These are phyloP conservation scores for Symphodus melops DNA, from an alignment of 2,113 vertebrate species.

Conservation along the genomic window DNA sequence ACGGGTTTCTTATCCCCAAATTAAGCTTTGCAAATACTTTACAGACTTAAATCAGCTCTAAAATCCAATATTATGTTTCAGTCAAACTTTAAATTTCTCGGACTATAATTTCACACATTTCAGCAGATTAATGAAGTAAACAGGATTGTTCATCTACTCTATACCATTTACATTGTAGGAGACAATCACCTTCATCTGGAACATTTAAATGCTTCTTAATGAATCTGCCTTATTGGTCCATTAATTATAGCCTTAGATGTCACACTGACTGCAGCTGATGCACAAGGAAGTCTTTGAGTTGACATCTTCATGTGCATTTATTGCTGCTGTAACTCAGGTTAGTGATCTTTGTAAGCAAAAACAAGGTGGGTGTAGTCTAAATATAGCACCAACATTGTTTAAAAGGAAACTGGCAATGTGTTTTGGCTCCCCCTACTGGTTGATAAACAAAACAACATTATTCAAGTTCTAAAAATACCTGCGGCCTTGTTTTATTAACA, in stretches of 20 bases:
- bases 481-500: not conserved
- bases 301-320: not conserved
- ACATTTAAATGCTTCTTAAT: not conserved
- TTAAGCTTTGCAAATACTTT: no score
- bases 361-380: not conserved
- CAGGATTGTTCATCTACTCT: not conserved
- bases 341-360: not conserved
- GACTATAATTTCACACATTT: no score
- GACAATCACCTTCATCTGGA: not conserved
- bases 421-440: conserved; percentile 57
- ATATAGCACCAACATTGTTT: not conserved
- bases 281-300: not conserved
- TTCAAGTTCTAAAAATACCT: not conserved
- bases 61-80: not conserved
- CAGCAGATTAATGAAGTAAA: no score
- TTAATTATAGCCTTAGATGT: not conserved
- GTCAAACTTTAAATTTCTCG: no score
- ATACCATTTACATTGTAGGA: not conserved
- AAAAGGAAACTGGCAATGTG: not conserved
- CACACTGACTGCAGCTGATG: no score
- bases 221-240: not conserved
- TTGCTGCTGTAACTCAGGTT: not conserved
- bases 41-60: not conserved
- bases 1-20: no score
- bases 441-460: conserved; percentile 12